Conservation (phyloP, 2,113 vertebrate genomes). For the Corydoras sp. region DNA sequence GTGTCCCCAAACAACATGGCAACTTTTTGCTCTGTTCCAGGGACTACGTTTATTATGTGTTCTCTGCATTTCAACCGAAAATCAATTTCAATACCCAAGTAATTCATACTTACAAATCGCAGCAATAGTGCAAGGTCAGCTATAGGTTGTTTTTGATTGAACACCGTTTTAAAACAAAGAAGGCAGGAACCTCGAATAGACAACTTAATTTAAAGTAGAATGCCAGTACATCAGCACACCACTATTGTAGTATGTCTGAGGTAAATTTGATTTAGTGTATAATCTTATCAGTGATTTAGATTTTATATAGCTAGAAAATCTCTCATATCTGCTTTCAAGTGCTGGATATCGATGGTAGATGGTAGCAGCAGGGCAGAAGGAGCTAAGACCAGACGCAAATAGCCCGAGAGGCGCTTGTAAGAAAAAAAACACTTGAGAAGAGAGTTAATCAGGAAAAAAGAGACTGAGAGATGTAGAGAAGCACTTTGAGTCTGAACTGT, state of each 20-base stretch:
- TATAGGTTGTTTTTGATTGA: slow-evolving; percentile 21
- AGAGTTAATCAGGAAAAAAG: not conserved
- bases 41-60: not conserved
- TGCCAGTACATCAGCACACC: slow-evolving; percentile 5
- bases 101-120: not conserved
- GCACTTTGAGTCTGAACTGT: not conserved
- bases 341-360: not conserved
- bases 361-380: slow-evolving; percentile 8
- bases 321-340: slow-evolving; percentile 27
- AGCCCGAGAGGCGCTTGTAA: not conserved
- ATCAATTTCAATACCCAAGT: not conserved
- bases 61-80: slow-evolving; percentile 1
- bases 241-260: slow-evolving; percentile 18
- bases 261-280: slow-evolving; percentile 24
- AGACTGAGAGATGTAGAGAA: not conserved
- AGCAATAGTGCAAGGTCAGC: slow-evolving; percentile 12
- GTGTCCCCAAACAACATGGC: no score
- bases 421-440: slow-evolving; percentile 13
- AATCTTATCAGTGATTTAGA: slow-evolving; percentile 37
- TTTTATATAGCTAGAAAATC: slow-evolving; percentile 27
- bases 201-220: slow-evolving; percentile 12
- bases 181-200: no score
- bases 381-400: slow-evolving; percentile 13
- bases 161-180: slow-evolving; percentile 9
- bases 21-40: not conserved